Percentiles rank a stretch among this genome's conserved stretches.
Conservation (phyloP, 2,888 invertebrate genomes). For the Boloria euphrosyne region DNA sequence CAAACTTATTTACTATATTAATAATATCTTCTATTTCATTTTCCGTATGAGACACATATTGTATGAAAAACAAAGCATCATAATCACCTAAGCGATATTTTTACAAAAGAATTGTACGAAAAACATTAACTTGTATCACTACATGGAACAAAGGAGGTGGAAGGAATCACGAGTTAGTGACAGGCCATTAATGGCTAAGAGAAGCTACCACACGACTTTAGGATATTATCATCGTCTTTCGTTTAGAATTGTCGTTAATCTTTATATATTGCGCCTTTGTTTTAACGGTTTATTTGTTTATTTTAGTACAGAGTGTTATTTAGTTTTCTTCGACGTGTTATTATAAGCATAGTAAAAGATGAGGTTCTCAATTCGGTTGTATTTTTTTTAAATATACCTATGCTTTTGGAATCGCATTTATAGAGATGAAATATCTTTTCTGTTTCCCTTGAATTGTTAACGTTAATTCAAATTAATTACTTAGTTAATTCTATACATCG, state of each 20-base stretch:
- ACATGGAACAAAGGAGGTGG: slow-evolving; percentile 12
- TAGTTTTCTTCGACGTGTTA: too few relatives aligned
- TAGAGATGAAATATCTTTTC: too few relatives aligned
- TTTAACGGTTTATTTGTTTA: neutral
- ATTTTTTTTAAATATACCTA: too few relatives aligned
- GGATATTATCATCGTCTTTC: slow-evolving; percentile 8
- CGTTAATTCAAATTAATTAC: too few relatives aligned
- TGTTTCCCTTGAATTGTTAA: too few relatives aligned
- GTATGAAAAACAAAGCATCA: neutral
- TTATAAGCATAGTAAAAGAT: too few relatives aligned
- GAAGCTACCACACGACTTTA: slow-evolving; percentile 8
- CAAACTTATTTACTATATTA: too few relatives aligned
- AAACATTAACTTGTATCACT: slow-evolving; percentile 10
- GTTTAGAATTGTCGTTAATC: slow-evolving; percentile 13
- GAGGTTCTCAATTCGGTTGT: too few relatives aligned
- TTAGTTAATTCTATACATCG: too few relatives aligned
- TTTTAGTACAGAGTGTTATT: neutral
- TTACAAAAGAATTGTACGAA: neutral
- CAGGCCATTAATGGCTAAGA: slow-evolving; percentile 20
- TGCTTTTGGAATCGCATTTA: too few relatives aligned
- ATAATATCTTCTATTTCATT: too few relatives aligned
- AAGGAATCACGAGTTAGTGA: slow-evolving; percentile 28
- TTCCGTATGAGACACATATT: too few relatives aligned
- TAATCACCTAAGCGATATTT: neutral
- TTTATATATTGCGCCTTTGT: neutral